Conservation (phyloP, 1,140 invertebrate species). For the Sycophila sp. region DNA sequence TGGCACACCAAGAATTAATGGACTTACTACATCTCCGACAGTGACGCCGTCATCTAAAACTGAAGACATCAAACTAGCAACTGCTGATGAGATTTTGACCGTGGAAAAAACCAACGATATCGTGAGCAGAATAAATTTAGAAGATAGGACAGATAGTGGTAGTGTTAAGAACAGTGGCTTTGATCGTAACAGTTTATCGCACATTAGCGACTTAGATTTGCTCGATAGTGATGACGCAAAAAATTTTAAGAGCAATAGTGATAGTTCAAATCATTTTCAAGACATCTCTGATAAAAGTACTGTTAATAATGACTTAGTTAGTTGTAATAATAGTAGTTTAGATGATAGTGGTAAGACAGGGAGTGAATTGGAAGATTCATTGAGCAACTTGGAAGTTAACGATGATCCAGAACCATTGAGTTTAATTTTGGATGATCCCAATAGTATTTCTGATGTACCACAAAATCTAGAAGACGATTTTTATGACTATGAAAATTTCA, state of each 20-base stretch:
- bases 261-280: constrained; percentile 39
- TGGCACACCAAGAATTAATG: constrained; percentile 56
- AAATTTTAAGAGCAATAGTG: constrained; percentile 43
- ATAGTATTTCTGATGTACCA: constrained; percentile 41
- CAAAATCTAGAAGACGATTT: constrained; percentile 61
- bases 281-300: constrained; percentile 43
- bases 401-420: constrained; percentile 55
- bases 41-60: constrained; percentile 7
- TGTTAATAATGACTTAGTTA: constrained; percentile 47
- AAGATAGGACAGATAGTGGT: constrained; percentile 50
- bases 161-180: constrained; percentile 42
- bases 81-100: constrained; percentile 49
- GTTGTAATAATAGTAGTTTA: constrained; percentile 56
- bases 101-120: constrained; percentile 53
- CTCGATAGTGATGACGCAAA: constrained; percentile 34
- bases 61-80: constrained; percentile 26
- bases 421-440: constrained; percentile 55
- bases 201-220: constrained; percentile 45
- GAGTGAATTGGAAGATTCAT: constrained; percentile 49
- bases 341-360: constrained; percentile 52
- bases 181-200: constrained; percentile 39
- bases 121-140: constrained; percentile 54
- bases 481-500: constrained; percentile 60
- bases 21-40: constrained; percentile 40
- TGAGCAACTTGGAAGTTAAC: constrained; percentile 48